Percentiles rank a stretch among this genome's conserved stretches.
Conservation (phyloP, 2,797 vertebrate genomes). For the Gorsachius magnificus region DNA sequence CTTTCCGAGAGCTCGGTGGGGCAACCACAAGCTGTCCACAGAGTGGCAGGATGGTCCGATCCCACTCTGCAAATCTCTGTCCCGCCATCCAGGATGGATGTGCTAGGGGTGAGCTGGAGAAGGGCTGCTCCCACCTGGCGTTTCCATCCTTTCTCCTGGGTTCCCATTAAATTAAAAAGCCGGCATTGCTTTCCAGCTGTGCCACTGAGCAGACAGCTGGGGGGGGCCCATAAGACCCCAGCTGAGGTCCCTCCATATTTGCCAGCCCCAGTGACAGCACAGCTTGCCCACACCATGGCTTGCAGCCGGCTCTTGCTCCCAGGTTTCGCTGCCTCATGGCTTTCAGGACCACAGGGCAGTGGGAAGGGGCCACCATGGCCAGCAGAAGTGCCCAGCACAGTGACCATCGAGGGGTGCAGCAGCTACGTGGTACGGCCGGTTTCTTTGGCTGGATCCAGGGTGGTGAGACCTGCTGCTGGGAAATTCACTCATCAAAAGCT, state of each 20-base stretch:
- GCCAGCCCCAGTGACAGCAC: not conserved
- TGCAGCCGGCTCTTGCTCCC: not conserved
- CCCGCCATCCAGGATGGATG: not conserved
- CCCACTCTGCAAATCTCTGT: not conserved
- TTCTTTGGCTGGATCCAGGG: not conserved
- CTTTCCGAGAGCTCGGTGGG: not conserved
- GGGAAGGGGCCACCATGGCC: not conserved
- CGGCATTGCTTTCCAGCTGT: not conserved
- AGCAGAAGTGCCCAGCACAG: not conserved
- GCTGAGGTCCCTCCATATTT: not conserved
- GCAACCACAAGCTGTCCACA: not conserved
- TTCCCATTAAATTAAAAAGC: not conserved
- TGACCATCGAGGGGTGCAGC: not conserved
- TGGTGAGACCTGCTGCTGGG: not conserved
- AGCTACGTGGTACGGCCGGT: not conserved
- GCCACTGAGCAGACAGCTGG: not conserved
- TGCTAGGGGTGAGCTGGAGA: not conserved
- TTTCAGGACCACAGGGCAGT: rapidly evolving
- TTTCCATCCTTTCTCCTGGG: not conserved
- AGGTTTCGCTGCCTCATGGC: not conserved
- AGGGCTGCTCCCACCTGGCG: not conserved
- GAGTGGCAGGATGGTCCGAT: not conserved
- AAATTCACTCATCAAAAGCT: conserved; percentile 17
- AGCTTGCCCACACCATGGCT: not conserved
- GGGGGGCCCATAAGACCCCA: rapidly evolving